Evolutionary conservation across 2,113 vertebrate species (phyloP), one percentile per base, ranked within the genome.

Genomic region (Strigops habroptila): DNA sequence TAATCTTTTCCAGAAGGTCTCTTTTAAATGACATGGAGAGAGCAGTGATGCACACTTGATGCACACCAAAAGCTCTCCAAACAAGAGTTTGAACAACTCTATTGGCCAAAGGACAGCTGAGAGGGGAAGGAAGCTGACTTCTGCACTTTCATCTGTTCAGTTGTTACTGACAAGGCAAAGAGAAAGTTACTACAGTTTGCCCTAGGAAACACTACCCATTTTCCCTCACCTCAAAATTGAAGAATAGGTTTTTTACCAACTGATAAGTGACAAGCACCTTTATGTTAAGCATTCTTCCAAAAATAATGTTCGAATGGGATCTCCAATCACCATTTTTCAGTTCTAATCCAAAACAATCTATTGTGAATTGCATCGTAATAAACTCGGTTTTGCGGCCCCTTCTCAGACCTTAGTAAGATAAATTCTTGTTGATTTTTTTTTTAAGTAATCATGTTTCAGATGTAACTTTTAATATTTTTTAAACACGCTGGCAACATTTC

Each of bases 201-300:
- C 27, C 60, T 24, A 77, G 25, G 27, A 71, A 91, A 41, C 37
- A 48, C 46, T 77, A 9, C 49, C 0, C 46, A 19, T 75, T 71
- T 88, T 64, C 9, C 15, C 41, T 75, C 65, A 51, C 62, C 80
- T 92, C 51, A 59, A 64, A 93, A 79, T 31, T 69, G 52, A 88
- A 70, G 57, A 79, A 73, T 74, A 71, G 7, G 31, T 59, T 65
- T 76, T 7, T 63, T 13, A 86, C 75, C 37, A 51, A 30, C 19
- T 65, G 18, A 18, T 77, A 82, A 59, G 43, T 82, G 37, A 77
- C 57, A 68, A 86, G n/a, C 39, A 49, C 39, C 57, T 82, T 91
- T 28, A 43, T 14, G 14, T 81, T 90, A 65, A 82, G 14, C 22
- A 25, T 74, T 76, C 43, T 76, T 53, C 77, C n/a, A 81, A 62